Base-by-base conservation (phyloP, 2,797 vertebrate genomes). In the Tenualosa thibaudeaui region DNA sequence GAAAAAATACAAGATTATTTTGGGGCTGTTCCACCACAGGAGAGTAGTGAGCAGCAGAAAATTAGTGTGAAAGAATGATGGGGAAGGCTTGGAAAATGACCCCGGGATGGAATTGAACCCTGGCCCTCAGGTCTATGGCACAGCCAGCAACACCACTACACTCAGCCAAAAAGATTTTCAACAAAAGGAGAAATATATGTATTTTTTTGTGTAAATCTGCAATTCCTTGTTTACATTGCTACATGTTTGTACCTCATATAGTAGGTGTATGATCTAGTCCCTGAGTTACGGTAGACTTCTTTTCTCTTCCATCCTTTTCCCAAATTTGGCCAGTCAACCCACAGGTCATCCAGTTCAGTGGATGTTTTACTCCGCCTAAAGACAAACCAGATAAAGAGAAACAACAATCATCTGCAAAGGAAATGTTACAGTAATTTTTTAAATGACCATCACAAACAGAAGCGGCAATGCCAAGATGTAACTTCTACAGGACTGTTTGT, bases 301-400 rank as follows among this genome's bases (percentile, higher is more conserved):
- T 93, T 93, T 12, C 94, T 91, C 84, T 94, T 95, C 95, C 95
- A 95, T 84, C 94, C 94, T 0, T 89, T 90, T 65, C 94, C 95
- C 91, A 95, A 85, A 1, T 90, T 85, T 7, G 94, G 93, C 88
- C 94, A 95, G 12, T 94, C 94, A 83, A 91, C 85, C 95, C 95
- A 95, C n/a, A 91, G 89, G 46, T 94, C 92, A 82, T 92, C 92
- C 91, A 92, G 22, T 0, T 58, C 40, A 19, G 19, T 40, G 1
- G 83, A 50, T 19, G 37, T 58, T 81, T 81, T 90, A 15, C 81
- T 84, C 58, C 49, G 83, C 31, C 40, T 78, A 22, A 26, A 3
- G 22, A 31, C 51, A n/a, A 31, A 24, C 84, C 87, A 86, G 82
- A 15, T 46, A 53, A 51, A 81, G 3, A 58, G 24, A 49, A 68